These are phyloP conservation scores for Phycodurus eques DNA, from an alignment of 2,113 vertebrate genomes.

Conservation along the genomic window DNA sequence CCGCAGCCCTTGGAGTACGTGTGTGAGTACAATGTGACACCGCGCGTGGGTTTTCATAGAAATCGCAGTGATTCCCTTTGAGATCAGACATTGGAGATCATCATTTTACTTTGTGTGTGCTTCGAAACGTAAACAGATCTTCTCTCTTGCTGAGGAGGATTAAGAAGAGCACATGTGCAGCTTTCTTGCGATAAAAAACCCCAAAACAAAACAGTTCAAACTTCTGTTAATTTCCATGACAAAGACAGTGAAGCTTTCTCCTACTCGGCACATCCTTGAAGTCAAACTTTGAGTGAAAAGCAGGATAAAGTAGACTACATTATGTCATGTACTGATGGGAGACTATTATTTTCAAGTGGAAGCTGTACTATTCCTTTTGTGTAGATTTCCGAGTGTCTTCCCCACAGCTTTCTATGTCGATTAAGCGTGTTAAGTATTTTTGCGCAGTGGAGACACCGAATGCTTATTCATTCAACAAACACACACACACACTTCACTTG, in stretches of 20 bases:
- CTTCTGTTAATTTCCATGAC: conserved; percentile 64
- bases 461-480: conserved; percentile 11
- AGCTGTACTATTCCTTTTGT: conserved; percentile 21
- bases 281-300: conserved; percentile 66
- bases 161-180: conserved; percentile 31
- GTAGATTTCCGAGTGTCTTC: neutral
- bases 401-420: conserved; percentile 54
- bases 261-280: conserved; percentile 68
- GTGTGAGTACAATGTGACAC: conserved; percentile 36
- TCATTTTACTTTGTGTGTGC: conserved; percentile 51
- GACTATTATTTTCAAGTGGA: neutral
- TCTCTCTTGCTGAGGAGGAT: conserved; percentile 47
- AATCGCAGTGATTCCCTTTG: conserved; percentile 29
- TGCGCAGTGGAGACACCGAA: conserved; percentile 17
- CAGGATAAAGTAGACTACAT: conserved; percentile 1
- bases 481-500: conserved; percentile 19
- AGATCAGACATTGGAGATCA: conserved; percentile 38
- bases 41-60: conserved; percentile 31
- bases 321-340: neutral
- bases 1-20: neutral
- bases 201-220: conserved; percentile 43
- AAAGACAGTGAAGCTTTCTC: conserved; percentile 62
- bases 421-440: conserved; percentile 25
- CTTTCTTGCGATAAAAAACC: conserved; percentile 32
- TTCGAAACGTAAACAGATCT: conserved; percentile 51